phyloP scores from a whole-genome alignment of 1,140 invertebrate species.

The Monochamus saltuarius region DNA sequence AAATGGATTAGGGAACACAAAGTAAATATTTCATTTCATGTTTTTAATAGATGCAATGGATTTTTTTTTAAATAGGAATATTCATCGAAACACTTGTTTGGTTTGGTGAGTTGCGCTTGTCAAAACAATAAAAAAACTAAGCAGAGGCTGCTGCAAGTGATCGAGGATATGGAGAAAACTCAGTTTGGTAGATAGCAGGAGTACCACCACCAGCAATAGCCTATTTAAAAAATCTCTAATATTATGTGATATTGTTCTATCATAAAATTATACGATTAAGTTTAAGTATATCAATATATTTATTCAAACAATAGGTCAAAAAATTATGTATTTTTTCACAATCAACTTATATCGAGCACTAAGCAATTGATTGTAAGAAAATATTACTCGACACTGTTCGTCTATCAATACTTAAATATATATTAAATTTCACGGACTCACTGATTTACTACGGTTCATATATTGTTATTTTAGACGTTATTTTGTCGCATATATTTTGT shows the following conservation, averaged over 20 bases:
- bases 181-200: constrained; percentile 29
- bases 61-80: constrained; percentile 67
- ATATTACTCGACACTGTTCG: too few relatives aligned
- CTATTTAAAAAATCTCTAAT: constrained; percentile 8
- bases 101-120: constrained; percentile 82
- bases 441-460: too few relatives aligned
- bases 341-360: too few relatives aligned
- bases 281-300: not conserved
- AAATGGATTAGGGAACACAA: constrained; percentile 83
- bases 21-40: constrained; percentile 56
- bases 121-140: constrained; percentile 85
- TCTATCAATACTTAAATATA: too few relatives aligned
- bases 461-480: too few relatives aligned
- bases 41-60: not conserved
- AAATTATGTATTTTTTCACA: too few relatives aligned
- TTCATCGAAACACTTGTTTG: constrained; percentile 80
- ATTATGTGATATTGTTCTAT: constrained; percentile 18
- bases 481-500: too few relatives aligned
- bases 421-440: too few relatives aligned
- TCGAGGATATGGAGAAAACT: constrained; percentile 63
- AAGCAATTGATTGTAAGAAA: too few relatives aligned
- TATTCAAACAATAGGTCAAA: too few relatives aligned
- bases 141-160: constrained; percentile 70
- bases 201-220: not conserved
- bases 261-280: constrained; percentile 4